Evolutionary conservation across 2,113 vertebrate species (phyloP).

Genomic region (Aptenodytes forsteri): DNA sequence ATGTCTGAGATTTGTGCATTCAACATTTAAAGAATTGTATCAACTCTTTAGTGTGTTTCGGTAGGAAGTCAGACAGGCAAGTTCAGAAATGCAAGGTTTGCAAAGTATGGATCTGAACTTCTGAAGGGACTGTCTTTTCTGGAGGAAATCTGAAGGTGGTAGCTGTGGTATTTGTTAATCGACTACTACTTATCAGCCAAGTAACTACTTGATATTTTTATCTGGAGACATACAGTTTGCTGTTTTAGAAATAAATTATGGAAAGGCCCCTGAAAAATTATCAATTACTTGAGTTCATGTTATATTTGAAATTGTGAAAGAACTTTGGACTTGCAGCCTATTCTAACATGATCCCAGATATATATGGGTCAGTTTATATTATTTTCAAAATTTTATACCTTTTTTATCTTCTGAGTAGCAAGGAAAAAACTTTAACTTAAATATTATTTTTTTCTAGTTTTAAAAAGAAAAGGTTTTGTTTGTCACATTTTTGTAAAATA

Average conservation of each 20-base stretch:
- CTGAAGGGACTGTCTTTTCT: not conserved
- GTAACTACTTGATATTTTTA: not conserved
- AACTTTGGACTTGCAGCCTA: not conserved
- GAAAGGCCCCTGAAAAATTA: not conserved
- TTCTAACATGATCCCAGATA: not conserved
- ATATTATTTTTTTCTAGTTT: not conserved
- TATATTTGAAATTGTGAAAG: not conserved
- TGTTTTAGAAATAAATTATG: not conserved
- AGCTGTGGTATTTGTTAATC: not conserved
- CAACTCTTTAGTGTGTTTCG: not conserved
- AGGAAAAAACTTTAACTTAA: not conserved
- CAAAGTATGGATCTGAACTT: not conserved
- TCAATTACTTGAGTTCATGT: not conserved
- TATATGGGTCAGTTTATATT: not conserved
- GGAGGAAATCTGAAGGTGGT: not conserved
- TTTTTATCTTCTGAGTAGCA: not conserved
- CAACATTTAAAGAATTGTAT: not conserved
- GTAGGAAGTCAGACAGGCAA: not conserved
- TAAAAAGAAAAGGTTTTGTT: not conserved
- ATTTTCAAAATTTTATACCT: not conserved
- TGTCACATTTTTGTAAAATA: not conserved
- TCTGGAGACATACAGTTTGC: not conserved
- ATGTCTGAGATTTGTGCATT: not conserved
- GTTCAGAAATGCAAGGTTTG: not conserved
- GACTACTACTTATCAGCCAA: not conserved